Percentiles rank a stretch among this genome's conserved stretches.
phyloP scores from a whole-genome alignment of 1,140 invertebrate species.

The Eueides isabella region DNA sequence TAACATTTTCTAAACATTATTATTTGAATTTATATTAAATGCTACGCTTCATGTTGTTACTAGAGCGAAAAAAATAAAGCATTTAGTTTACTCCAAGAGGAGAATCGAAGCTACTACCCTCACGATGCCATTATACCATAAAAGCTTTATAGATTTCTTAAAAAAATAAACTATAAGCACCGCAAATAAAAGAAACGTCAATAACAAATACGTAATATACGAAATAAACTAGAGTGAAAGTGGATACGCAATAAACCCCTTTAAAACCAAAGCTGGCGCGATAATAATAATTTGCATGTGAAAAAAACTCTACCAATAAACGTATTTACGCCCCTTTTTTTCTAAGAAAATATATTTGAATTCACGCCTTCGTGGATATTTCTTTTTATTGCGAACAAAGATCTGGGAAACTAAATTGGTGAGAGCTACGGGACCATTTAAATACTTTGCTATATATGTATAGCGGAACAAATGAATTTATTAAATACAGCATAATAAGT shows the following conservation, averaged over 20 bases:
- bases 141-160: no score
- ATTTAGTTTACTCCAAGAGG: no score
- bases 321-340: slow-evolving; percentile 37
- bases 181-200: no score
- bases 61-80: no score
- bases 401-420: slow-evolving; percentile 33
- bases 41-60: no score
- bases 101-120: no score
- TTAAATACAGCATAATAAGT: no score
- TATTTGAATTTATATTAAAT: no score
- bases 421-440: slow-evolving; percentile 21
- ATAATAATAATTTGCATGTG: slow-evolving; percentile 41
- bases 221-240: slow-evolving; percentile 25
- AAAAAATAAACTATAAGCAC: no score
- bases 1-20: no score
- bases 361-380: slow-evolving; percentile 32
- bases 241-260: slow-evolving; percentile 35
- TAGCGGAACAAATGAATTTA: slow-evolving; percentile 2
- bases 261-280: slow-evolving; percentile 34
- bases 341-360: slow-evolving; percentile 30
- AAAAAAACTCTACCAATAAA: slow-evolving; percentile 39
- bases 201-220: slow-evolving; percentile 2
- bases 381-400: slow-evolving; percentile 34
- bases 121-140: no score
- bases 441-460: slow-evolving; percentile 5